Evolutionary conservation across 2,797 vertebrate species (phyloP).

Genomic region (Leptatherina wallacei): DNA sequence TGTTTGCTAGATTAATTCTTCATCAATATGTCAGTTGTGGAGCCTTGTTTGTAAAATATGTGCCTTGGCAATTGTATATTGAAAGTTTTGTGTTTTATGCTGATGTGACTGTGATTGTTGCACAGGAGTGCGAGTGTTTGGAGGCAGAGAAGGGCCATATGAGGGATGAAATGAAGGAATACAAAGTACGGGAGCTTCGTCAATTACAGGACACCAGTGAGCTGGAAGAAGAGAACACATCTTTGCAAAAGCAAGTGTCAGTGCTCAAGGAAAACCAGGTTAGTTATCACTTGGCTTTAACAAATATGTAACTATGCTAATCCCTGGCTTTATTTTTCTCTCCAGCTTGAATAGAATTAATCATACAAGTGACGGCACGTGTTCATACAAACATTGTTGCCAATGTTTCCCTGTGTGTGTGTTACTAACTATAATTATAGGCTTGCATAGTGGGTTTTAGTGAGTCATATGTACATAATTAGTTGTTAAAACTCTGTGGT

Average conservation of each 20-base stretch:
- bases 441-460: background rate
- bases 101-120: constrained; percentile 23
- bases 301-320: background rate
- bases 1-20: background rate
- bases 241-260: constrained; percentile 89
- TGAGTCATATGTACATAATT: background rate
- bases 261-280: constrained; percentile 89
- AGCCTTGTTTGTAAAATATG: constrained; percentile 4
- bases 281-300: constrained; percentile 23
- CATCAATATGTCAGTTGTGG: background rate
- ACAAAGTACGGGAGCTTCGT: constrained; percentile 83
- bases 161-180: constrained; percentile 87
- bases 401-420: background rate
- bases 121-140: constrained; percentile 84
- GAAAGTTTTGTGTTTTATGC: background rate
- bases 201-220: constrained; percentile 88
- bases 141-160: constrained; percentile 84
- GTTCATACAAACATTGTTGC: background rate
- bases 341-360: background rate
- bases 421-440: background rate
- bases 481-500: background rate
- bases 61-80: background rate
- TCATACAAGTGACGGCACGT: background rate
- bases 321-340: background rate
- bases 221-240: constrained; percentile 90